Conservation (phyloP, 2,888 invertebrate species). For the Drosophila putrida region DNA sequence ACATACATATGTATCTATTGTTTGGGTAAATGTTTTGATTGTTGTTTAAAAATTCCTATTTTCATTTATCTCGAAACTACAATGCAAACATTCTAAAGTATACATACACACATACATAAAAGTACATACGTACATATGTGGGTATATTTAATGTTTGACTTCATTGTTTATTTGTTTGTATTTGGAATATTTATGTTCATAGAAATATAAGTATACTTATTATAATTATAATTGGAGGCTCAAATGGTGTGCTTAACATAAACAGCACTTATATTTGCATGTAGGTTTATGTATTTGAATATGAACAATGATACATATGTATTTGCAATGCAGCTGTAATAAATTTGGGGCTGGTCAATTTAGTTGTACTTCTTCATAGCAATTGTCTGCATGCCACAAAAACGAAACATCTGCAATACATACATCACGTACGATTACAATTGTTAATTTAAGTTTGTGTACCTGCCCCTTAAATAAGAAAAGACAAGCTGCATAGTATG, state of each 20-base stretch:
- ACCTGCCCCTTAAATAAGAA: constrained; percentile 6
- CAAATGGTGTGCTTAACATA: neutral
- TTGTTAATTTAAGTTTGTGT: constrained; percentile 31
- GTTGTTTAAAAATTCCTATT: constrained; percentile 1
- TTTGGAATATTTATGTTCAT: constrained; percentile 18
- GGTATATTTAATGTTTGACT: constrained; percentile 8
- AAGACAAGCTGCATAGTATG: neutral
- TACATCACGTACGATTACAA: constrained; percentile 30
- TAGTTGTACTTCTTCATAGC: constrained; percentile 35
- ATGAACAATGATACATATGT: neutral
- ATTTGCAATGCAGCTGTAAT: constrained; percentile 75
- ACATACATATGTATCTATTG: constrained; percentile 4
- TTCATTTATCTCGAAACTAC: neutral
- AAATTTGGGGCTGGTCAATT: constrained; percentile 73
- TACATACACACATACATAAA: neutral
- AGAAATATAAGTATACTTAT: constrained; percentile 23
- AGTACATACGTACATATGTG: neutral
- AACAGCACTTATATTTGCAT: too few relatives aligned
- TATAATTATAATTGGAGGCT: constrained; percentile 9
- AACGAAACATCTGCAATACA: constrained; percentile 46
- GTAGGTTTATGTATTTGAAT: too few relatives aligned
- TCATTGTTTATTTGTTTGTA: constrained; percentile 18
- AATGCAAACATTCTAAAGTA: constrained; percentile 1
- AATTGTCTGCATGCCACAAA: constrained; percentile 48
- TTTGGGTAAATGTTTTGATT: constrained; percentile 9